Evolutionary conservation across 2,113 vertebrate genomes (phyloP), one percentile per base, ranked within the genome.

Genomic region (Gymnocephalus cernua): DNA sequence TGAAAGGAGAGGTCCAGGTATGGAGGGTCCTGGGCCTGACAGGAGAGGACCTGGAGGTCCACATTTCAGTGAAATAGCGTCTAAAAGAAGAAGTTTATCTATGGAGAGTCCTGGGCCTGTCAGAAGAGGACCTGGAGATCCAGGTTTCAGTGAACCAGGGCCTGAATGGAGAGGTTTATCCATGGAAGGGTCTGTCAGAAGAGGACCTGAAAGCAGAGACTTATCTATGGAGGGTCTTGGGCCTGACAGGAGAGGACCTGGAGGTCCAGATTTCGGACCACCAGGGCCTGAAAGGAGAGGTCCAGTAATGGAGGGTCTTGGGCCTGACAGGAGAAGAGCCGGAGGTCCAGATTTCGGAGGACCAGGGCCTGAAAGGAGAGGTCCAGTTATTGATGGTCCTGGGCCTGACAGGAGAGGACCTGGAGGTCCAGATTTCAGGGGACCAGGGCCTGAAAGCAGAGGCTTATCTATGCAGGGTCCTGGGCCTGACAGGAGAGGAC

Each of bases 121-220:
- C 3, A 58, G 48, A 6, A 76, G 51, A 57, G 58, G 48, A n/a
- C 48, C 13, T 1, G 53, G n/a, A 29, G 29, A 16, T 50, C 29
- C 77, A 59, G 47, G 83, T 80, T 77, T 86, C 32, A 71, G 51
- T 19, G 66, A 50, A 11, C 35, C 32, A 38, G 76, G 48, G n/a
- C 44, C 25, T 77, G 76, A 78, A 74, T 79, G 41, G 3, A 64
- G 51, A 44, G 41, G 64, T 53, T 45, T 3, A 1, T 0, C 19
- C n/a, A 67, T 68, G 14, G 61, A 70, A 1, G 21, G 47, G 18
- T 29, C 50, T 54, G 32, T 23, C 32, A 41, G 6, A 1, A 54
- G 50, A 54, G 32, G 48, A 7, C 29, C n/a, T 41, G 58, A 74
- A 9, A 41, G 47, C 14, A 35, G 32, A 74, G 18, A 12, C 32